Percentiles rank a stretch among this genome's conserved stretches.
phyloP scores from a whole-genome alignment of 2,797 vertebrate species.

The Coregonus sp. region DNA sequence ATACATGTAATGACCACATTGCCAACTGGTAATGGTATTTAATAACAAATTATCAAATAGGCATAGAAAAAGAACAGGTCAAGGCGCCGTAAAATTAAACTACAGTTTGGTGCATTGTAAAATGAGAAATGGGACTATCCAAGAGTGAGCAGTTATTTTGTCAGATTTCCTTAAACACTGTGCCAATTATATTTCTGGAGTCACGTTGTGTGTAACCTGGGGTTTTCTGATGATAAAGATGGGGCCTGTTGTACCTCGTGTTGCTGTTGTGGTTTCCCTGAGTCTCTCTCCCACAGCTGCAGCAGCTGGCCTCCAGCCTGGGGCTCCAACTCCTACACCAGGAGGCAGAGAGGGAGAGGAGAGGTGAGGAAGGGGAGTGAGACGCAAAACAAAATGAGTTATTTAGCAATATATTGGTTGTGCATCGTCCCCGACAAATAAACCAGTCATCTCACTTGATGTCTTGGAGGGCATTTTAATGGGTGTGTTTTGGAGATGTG shows the following conservation, averaged over 20 bases:
- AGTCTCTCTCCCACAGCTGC: slow-evolving; percentile 81
- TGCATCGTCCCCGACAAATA: neutral
- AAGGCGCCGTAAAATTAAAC: no score
- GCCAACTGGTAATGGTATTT: neutral
- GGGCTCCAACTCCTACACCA: slow-evolving; percentile 85
- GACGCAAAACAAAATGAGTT: no score
- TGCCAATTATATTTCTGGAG: neutral
- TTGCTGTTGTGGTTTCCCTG: slow-evolving; percentile 40
- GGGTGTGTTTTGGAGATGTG: neutral
- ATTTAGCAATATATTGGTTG: no score
- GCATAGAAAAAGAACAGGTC: neutral
- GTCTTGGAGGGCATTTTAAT: neutral
- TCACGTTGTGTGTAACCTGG: neutral
- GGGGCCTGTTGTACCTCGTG: slow-evolving; percentile 8
- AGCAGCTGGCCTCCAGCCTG: slow-evolving; percentile 85
- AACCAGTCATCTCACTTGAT: neutral
- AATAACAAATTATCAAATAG: neutral
- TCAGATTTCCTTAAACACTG: neutral
- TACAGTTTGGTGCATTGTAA: neutral
- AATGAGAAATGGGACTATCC: neutral
- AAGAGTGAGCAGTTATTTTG: neutral
- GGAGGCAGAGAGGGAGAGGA: neutral
- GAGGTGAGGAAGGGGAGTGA: neutral
- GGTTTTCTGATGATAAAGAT: neutral
- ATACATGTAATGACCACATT: neutral